Percentiles rank a stretch among this genome's conserved stretches.
Evolutionary conservation across 2,888 invertebrate genomes (phyloP).

Genomic region (Platycheirus albimanus): DNA sequence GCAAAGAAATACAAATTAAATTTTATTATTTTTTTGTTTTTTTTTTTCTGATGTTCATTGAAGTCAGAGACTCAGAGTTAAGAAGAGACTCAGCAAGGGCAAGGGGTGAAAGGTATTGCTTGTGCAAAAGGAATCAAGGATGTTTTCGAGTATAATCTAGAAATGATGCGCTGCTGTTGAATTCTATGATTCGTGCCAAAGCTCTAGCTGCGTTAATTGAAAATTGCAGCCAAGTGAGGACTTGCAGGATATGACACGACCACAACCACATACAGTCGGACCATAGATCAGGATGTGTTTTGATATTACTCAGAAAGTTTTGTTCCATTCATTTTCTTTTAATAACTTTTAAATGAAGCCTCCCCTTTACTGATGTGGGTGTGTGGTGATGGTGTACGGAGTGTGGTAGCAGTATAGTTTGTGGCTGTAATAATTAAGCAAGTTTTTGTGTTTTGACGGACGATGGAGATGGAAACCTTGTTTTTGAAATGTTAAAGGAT

Average conservation of each 20-base stretch:
- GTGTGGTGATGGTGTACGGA: no score
- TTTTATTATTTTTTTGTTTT: conserved; percentile 68
- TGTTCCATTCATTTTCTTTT: not conserved
- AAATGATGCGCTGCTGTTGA: no score
- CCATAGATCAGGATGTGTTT: conserved; percentile 1
- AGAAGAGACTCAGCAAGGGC: no score
- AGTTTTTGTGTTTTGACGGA: conserved; percentile 12
- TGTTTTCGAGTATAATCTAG: conserved; percentile 5
- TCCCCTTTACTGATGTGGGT: not conserved
- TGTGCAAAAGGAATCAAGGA: conserved; percentile 48
- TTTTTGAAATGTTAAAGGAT: no score
- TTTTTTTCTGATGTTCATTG: conserved; percentile 34
- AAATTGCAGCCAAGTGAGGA: conserved; percentile 18
- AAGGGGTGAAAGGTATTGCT: no score
- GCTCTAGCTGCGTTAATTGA: conserved; percentile 50
- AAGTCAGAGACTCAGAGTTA: no score
- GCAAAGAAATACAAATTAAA: conserved; percentile 67
- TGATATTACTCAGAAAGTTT: conserved; percentile 20
- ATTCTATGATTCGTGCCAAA: conserved; percentile 36
- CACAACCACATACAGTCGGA: not conserved
- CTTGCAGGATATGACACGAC: not conserved
- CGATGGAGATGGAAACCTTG: no score
- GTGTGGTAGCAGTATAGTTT: conserved; percentile 7
- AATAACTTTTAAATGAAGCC: conserved; percentile 43
- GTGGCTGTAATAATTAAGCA: conserved; percentile 55